Evolutionary conservation across 1,140 invertebrate species (phyloP), one percentile per base, ranked within the genome.

Genomic region (Orius insidiosus): DNA sequence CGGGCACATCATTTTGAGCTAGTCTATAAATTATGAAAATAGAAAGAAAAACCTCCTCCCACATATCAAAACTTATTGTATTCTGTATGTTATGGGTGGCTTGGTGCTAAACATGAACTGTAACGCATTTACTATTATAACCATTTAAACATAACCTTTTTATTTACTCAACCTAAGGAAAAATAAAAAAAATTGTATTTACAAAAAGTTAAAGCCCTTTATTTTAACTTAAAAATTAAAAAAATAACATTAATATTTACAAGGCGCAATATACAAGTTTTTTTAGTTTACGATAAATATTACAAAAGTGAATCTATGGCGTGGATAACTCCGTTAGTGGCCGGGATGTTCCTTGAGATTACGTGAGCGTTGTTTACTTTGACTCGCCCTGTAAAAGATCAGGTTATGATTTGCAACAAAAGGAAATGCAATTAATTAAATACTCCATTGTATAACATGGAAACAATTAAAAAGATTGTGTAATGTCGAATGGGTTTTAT

Each of bases 261-360:
- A n/a, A n/a, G n/a, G n/a, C n/a, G n/a, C n/a, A n/a, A 38, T 33
- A 8, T n/a, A n/a, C n/a, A 7, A 33, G 32, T 33, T 39, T 13
- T 6, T 9, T 39, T 10, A 39, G 8, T 39, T 39, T 39, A 39
- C 14, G 18, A 24, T 11, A 5, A 35, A 39, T 14, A 14, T 42
- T 69, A 80, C 41, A 84, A 63, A 5, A 84, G 65, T 34, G 72
- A 69, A 56, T 88, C 83, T 40, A 90, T 69, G 13, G 82, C 83
- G 59, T 90, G 86, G 45, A 89, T 78, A 31, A 89, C 84, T 49
- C 85, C 85, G 63, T 89, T 88, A 39, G 84, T 87, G 24, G 83
- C 79, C 53, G 82, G 82, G 52, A 86, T 77, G 59, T 87, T 85
- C 57, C 79, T 76, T 5, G 79, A 80, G 38, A 80, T 63, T 49